These are phyloP conservation scores for Andrena camellia DNA, from an alignment of 2,888 invertebrate species.

Conservation along the genomic window DNA sequence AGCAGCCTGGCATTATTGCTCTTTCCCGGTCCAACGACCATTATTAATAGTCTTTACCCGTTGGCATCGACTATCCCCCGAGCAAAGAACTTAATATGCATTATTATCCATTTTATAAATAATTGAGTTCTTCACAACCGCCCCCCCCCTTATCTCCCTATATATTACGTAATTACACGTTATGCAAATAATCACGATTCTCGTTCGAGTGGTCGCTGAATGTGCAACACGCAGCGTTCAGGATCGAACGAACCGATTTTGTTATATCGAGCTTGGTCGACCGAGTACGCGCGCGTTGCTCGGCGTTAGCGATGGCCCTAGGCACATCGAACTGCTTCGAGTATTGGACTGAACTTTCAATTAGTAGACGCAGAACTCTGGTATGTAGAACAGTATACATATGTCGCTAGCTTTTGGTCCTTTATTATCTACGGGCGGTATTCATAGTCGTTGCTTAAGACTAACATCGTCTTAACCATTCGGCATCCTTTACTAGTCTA, in stretches of 20 bases:
- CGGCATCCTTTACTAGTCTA: too few relatives aligned
- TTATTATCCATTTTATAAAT: constrained; percentile 28
- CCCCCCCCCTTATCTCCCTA: background rate
- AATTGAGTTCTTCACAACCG: background rate
- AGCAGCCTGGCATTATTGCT: constrained; percentile 15
- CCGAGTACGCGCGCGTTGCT: background rate
- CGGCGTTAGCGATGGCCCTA: too few relatives aligned
- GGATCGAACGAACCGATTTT: background rate
- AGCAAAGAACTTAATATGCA: constrained; percentile 7
- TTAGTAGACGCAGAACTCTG: too few relatives aligned
- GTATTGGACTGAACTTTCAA: too few relatives aligned
- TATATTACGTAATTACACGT: constrained; percentile 25
- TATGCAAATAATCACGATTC: constrained; percentile 18
- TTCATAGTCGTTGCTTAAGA: too few relatives aligned
- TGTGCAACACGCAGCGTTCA: background rate
- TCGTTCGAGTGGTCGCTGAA: constrained; percentile 1
- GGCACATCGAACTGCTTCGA: too few relatives aligned
- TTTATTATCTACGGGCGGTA: too few relatives aligned
- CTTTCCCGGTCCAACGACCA: constrained; percentile 21
- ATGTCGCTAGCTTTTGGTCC: too few relatives aligned
- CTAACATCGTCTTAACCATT: too few relatives aligned
- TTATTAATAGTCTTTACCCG: constrained; percentile 27
- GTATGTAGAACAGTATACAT: too few relatives aligned
- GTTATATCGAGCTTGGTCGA: background rate
- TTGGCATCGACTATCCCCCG: background rate